Conservation (phyloP, 2,113 vertebrate species). For the Marcusenius ussheri region DNA sequence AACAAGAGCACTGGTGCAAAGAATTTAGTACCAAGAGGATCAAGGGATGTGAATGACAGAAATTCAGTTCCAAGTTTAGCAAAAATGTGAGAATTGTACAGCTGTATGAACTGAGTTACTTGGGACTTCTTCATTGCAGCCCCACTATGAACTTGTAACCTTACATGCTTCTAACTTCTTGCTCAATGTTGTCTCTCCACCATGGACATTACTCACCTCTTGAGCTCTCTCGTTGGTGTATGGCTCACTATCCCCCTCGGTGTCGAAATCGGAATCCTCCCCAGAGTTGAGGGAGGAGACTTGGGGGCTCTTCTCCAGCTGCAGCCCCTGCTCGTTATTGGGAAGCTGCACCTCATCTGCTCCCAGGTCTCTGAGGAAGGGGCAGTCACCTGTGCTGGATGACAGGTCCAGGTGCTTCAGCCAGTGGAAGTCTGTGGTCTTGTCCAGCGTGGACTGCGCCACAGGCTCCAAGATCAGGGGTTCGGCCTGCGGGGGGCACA, state of each 20-base stretch:
- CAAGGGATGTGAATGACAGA: neutral
- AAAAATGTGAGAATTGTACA: neutral
- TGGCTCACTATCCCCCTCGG: slow-evolving; percentile 79
- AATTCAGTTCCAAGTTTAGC: neutral
- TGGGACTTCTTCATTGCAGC: neutral
- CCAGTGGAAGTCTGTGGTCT: slow-evolving; percentile 82
- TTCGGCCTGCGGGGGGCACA: slow-evolving; percentile 56
- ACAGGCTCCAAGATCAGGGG: slow-evolving; percentile 34
- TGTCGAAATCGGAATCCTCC: slow-evolving; percentile 82
- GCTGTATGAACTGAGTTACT: neutral
- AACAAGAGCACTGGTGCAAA: neutral
- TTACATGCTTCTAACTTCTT: neutral
- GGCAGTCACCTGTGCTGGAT: slow-evolving; percentile 76
- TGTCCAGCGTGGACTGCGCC: slow-evolving; percentile 60
- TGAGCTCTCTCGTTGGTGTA: slow-evolving; percentile 75
- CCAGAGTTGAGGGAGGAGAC: slow-evolving; percentile 75
- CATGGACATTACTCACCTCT: slow-evolving; percentile 66
- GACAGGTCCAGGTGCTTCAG: slow-evolving; percentile 74
- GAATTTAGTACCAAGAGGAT: neutral
- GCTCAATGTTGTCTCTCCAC: neutral
- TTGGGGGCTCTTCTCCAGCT: slow-evolving; percentile 71
- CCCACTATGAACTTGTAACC: neutral
- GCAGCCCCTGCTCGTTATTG: slow-evolving; percentile 56
- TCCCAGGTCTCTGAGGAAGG: slow-evolving; percentile 78
- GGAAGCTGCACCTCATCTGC: slow-evolving; percentile 56